Base-by-base conservation (phyloP, 1,140 invertebrate species). In the Zaprionus kolodkinae region DNA sequence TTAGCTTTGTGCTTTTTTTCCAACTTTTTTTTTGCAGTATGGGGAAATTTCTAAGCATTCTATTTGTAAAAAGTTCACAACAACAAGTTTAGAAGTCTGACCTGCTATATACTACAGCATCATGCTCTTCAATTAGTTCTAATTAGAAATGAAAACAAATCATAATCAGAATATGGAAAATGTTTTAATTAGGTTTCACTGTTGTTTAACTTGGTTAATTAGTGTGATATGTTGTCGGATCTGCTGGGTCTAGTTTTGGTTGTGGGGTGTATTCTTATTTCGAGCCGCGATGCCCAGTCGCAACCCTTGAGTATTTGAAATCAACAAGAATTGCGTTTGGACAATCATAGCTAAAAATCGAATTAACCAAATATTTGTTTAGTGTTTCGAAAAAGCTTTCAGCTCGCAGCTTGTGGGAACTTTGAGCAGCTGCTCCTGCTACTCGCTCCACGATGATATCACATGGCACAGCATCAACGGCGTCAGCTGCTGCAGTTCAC, bases 331-430 rank as follows among this genome's bases (percentile, higher is more conserved):
- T 92, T 92, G 91, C 91, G 91, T 92, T 92, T 92, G 91, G 91
- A 92, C 91, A 92, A 92, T 92, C 91, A 92, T 92, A 92, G 91
- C 91, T 92, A 92, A 92, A 92, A 92, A 92, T 92, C 79, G 91
- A 92, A 91, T 89, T 84, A 79, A 83, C 86, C 81, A 91, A 89
- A 76, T 89, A 81, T 80, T 55, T 79, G 56, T 69, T 38, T 74
- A 67, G 60, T 7, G 27, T 50, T 48, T 33, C 21, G 33, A 17
- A 68, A 72, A 76, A 64, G 77, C 77, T 79, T 76, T 78, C 62
- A 78, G 64, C 27, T 59, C 13, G 40, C 40, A 15, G 33, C 52
- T 15, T 15, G 40, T 69, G 66, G 59, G 72, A 69, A 70, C n/a
- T 59, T 17, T 57, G 38, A 27, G 59, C 66, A 63, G 66, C 72